phyloP scores from a whole-genome alignment of 2,113 vertebrate genomes.

The Carollia perspicillata region DNA sequence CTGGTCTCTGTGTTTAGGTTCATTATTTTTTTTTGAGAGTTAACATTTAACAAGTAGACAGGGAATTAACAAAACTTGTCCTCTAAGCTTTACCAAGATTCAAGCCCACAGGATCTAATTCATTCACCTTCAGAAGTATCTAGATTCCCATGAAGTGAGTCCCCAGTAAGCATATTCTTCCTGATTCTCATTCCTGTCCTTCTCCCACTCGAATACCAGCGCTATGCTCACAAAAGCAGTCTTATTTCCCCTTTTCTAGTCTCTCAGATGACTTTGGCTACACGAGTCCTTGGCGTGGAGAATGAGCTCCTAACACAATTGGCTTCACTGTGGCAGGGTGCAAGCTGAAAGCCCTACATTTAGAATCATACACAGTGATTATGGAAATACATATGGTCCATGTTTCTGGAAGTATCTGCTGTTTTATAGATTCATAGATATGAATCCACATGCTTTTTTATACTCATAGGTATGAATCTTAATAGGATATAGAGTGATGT shows the following conservation, averaged over 20 bases:
- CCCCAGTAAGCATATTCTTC: background rate
- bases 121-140: background rate
- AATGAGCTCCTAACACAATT: background rate
- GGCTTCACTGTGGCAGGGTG: background rate
- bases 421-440: background rate
- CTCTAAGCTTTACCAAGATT: background rate
- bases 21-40: conserved; percentile 16
- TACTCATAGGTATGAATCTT: background rate
- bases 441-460: background rate
- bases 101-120: background rate
- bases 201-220: background rate
- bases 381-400: background rate
- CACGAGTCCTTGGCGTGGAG: background rate
- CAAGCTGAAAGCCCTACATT: background rate
- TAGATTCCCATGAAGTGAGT: background rate
- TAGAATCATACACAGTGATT: background rate
- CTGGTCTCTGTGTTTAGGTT: background rate
- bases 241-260: background rate
- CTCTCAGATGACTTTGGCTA: background rate
- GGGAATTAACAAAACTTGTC: conserved; percentile 6
- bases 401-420: background rate
- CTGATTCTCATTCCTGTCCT: background rate
- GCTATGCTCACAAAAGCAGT: background rate
- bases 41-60: conserved; percentile 4
- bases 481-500: background rate